Evolutionary conservation across 2,113 vertebrate species (phyloP), one percentile per base, ranked within the genome.

Genomic region (Cichladusa arquata): DNA sequence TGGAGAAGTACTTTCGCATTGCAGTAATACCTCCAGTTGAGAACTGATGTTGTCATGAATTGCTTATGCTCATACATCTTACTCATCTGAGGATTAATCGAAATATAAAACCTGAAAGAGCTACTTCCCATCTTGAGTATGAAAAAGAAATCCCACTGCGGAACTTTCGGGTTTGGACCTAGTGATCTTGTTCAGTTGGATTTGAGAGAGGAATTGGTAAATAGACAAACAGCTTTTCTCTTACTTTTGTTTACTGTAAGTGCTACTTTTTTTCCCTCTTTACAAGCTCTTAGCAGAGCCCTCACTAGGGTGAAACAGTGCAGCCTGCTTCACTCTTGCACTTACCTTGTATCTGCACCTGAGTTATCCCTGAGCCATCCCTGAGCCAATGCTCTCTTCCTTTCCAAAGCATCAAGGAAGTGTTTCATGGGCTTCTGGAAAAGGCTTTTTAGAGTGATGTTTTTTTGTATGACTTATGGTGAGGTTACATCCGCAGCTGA

Each of bases 401-500:
- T 87, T 72, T 74, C 51, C 81, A 86, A 15, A 85, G 57, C 78
- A 82, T 45, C 81, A 48, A 60, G 78, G 66, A 93, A 79, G 31
- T 45, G 36, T 90, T 90, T 72, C 2, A 6, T 50, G 66, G 74
- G 53, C 74, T 96, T 93, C 88, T 94, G 93, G 78, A 90, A 93
- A 93, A 88, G 64, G 58, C 62, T 85, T 90, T 95, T 85, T 88
- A 61, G 66, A 90, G 62, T 20, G 81, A 8, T 91, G 36, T 0
- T 17, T 85, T 79, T 58, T 54, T 69, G 50, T 62, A n/a, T 66
- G 71, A 45, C 58, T 93, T 94, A 83, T 0, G 1, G 64, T 62
- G 95, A 93, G 60, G 69, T 78, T 95, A 42, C 86, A 78, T 83
- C 90, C 2, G 38, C 71, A 83, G 86, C 94, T 88, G 92, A 88